Conservation (phyloP, 2,113 vertebrate species). For the Edolisoma coerulescens region DNA sequence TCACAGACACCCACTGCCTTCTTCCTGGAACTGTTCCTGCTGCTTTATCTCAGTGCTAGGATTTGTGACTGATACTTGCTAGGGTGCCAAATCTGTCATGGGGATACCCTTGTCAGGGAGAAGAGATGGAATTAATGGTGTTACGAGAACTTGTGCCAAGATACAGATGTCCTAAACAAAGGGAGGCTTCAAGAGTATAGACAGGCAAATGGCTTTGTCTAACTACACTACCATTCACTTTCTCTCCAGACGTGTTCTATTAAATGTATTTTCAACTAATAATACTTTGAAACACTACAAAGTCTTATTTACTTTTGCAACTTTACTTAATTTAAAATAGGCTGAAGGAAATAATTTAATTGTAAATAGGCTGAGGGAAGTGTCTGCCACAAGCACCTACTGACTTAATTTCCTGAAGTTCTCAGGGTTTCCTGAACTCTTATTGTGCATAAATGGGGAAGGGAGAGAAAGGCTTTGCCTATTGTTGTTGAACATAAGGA, state of each 20-base stretch:
- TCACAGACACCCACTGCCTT: not conserved
- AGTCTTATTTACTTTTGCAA: not conserved
- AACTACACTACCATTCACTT: not conserved
- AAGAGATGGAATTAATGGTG: not conserved
- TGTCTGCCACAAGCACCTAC: not conserved
- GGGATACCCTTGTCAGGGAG: not conserved
- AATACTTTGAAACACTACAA: not conserved
- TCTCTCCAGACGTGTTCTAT: not conserved
- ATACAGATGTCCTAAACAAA: not conserved
- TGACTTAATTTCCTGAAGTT: not conserved
- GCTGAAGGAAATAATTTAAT: not conserved
- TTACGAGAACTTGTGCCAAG: not conserved
- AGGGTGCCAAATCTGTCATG: not conserved
- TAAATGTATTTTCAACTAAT: not conserved
- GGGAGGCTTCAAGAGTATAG: not conserved
- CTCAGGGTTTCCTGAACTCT: not conserved
- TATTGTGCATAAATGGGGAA: not conserved
- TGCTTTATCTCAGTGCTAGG: not conserved
- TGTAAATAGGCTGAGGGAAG: not conserved
- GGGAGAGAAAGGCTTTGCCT: not conserved
- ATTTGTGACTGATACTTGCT: constrained; percentile 23
- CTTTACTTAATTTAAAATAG: not conserved
- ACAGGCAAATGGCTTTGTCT: not conserved
- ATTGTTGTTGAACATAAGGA: not conserved
- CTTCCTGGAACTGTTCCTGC: constrained; percentile 11